phyloP scores from a whole-genome alignment of 2,113 vertebrate genomes.

The Nyctibius bracteatus region DNA sequence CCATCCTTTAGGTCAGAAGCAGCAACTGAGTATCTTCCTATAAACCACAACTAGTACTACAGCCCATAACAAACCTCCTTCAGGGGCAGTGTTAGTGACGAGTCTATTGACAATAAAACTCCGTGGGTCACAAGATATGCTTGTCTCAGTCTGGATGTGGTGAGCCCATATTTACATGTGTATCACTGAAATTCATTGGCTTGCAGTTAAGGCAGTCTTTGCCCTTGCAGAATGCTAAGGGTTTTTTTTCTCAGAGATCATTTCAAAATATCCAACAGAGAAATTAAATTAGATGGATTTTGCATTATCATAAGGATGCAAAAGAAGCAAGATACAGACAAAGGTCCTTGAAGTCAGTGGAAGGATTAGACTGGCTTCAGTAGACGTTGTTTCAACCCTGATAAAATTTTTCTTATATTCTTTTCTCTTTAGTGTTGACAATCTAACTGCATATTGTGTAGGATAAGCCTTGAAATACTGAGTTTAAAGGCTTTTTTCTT shows the following conservation, averaged over 20 bases:
- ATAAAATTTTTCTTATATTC: neutral
- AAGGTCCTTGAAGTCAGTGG: neutral
- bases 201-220: neutral
- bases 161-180: neutral
- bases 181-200: neutral
- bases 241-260: rapidly evolving
- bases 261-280: neutral
- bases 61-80: neutral
- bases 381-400: neutral
- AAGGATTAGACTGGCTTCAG: neutral
- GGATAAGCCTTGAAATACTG: neutral
- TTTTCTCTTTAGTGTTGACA: neutral
- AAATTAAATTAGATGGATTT: neutral
- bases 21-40: neutral
- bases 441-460: neutral
- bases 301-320: neutral
- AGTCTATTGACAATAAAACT: neutral
- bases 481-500: neutral
- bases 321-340: neutral
- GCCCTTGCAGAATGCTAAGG: neutral
- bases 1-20: neutral
- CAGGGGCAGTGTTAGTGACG: neutral
- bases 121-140: neutral
- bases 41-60: neutral
- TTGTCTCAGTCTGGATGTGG: neutral